Conservation (phyloP, 2,113 vertebrate species). For the Apistogramma diplotaenia region DNA sequence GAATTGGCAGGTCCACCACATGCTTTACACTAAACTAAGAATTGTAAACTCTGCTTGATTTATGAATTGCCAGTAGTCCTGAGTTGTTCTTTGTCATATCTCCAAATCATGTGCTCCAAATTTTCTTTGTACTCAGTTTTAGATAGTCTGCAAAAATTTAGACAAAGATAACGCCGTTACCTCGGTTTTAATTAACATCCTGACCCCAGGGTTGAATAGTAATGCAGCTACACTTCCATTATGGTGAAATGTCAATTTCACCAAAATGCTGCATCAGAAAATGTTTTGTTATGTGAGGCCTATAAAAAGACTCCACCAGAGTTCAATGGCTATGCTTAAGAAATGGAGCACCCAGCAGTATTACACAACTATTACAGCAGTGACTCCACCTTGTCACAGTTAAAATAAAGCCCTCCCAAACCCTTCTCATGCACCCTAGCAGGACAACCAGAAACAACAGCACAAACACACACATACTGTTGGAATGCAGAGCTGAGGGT, state of each 20-base stretch:
- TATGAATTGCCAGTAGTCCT: no score
- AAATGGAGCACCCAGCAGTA: constrained; percentile 30
- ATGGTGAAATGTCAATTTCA: neutral
- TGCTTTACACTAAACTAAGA: neutral
- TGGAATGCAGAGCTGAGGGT: constrained; percentile 53
- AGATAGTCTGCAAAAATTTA: no score
- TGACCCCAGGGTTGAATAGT: neutral
- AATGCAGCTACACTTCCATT: neutral
- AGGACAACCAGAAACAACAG: constrained; percentile 63
- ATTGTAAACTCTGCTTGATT: no score
- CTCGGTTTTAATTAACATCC: neutral
- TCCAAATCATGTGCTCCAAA: no score
- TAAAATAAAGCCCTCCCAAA: constrained; percentile 56
- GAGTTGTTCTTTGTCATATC: no score
- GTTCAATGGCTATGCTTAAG: constrained; percentile 13
- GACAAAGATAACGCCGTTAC: neutral
- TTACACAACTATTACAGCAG: constrained; percentile 64
- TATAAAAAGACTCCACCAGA: neutral
- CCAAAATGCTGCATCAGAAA: neutral
- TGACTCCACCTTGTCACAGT: constrained; percentile 69
- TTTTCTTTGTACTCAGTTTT: no score
- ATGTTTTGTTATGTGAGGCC: neutral
- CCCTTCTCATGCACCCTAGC: constrained; percentile 57
- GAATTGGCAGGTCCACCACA: no score
- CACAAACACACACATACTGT: constrained; percentile 43